A percentile compares a stretch with the other conserved stretches of the same genome.
Evolutionary conservation across 2,797 vertebrate species (phyloP).

Genomic region (Onychomys arenicola): DNA sequence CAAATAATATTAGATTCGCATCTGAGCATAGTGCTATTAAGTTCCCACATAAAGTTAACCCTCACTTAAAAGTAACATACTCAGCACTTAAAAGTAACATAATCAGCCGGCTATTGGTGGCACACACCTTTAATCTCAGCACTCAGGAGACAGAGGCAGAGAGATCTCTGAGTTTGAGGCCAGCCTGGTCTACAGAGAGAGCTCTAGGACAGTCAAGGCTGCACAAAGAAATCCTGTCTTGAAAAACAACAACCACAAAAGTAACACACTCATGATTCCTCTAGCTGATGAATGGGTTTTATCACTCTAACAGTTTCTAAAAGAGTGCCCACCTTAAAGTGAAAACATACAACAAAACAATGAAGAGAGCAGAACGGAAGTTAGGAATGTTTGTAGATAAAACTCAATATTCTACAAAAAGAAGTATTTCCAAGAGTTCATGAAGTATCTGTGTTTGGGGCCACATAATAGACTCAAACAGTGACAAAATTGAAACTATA

Average conservation of each 20-base stretch:
- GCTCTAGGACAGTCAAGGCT: neutral
- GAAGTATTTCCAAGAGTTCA: neutral
- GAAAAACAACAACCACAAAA: neutral
- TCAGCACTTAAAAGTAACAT: neutral
- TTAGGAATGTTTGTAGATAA: neutral
- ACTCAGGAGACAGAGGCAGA: neutral
- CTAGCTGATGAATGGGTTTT: neutral
- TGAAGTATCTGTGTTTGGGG: neutral
- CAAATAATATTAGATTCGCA: neutral
- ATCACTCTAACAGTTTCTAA: neutral
- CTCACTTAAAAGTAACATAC: neutral
- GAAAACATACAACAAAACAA: neutral
- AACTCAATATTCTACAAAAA: neutral
- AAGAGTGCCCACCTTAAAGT: neutral
- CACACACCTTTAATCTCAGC: neutral
- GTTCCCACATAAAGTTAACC: neutral
- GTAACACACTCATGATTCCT: neutral
- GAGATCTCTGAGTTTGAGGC: neutral
- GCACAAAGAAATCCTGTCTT: neutral
- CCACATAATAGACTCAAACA: neutral
- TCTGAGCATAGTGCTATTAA: neutral
- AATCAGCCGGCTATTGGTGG: neutral
- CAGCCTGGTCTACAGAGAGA: neutral
- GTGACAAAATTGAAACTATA: neutral
- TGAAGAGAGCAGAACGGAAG: neutral